phyloP scores from a whole-genome alignment of 2,797 vertebrate genomes.

The Columba guinea region DNA sequence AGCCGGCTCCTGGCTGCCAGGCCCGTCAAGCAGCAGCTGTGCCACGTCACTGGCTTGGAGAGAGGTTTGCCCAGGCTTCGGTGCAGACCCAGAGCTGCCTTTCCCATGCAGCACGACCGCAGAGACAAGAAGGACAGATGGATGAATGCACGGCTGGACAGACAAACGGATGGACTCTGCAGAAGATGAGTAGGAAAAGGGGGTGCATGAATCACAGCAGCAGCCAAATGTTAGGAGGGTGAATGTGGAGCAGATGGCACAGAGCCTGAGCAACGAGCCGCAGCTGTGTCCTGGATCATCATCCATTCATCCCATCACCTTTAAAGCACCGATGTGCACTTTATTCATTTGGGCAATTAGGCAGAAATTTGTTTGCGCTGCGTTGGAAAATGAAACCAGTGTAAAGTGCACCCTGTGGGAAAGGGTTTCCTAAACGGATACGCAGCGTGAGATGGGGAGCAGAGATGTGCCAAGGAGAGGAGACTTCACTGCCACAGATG shows the following conservation, averaged over 20 bases:
- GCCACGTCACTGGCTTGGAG: neutral
- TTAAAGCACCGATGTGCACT: slow-evolving; percentile 84
- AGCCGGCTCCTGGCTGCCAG: neutral
- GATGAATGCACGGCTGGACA: neutral
- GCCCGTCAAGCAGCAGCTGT: neutral
- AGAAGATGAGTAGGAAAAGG: neutral
- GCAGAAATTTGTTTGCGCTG: slow-evolving; percentile 92
- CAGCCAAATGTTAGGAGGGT: slow-evolving; percentile 47
- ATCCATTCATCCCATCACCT: slow-evolving; percentile 86
- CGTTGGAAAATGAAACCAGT: slow-evolving; percentile 74
- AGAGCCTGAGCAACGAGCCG: slow-evolving; percentile 82
- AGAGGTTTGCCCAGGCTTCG: neutral
- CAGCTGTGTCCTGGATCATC: slow-evolving; percentile 87
- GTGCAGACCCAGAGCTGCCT: neutral
- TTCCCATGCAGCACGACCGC: neutral
- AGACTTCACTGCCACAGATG: neutral
- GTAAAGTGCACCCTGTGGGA: slow-evolving; percentile 75
- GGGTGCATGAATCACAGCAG: neutral
- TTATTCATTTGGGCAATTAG: slow-evolving; percentile 93
- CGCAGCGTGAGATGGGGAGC: neutral
- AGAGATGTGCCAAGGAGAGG: neutral
- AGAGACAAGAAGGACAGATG: neutral
- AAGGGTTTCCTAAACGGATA: slow-evolving; percentile 62
- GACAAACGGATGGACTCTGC: neutral
- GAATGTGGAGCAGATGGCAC: slow-evolving; percentile 84